Evolutionary conservation across 2,113 vertebrate genomes (phyloP), one percentile per base, ranked within the genome.

Genomic region (Empidonax traillii): DNA sequence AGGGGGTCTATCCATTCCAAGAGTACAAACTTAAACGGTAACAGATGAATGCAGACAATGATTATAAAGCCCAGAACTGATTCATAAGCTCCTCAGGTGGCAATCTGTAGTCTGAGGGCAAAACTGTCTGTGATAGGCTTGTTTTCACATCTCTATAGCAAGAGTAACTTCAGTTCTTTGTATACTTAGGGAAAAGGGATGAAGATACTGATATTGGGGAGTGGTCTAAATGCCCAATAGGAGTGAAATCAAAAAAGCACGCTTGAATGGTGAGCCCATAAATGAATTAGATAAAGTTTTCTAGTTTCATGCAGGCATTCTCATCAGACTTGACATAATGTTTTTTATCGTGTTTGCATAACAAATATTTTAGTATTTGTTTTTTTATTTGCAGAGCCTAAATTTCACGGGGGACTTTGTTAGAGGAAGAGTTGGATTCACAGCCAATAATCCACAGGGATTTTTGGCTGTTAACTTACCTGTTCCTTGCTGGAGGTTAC

Each of bases 21-120:
- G 76, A 90, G 55, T 67, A 62, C 65, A 88, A 78, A 51, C 46
- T 87, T 94, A 93, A 97, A 63, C 10, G 13, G 56, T 66, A 87
- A 94, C 83, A 62, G 31, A 86, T 87, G 52, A 90, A 71, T 83
- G n/a, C 51, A 85, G 46, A 80, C 22, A 87, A 28, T 37, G 20
- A 95, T 85, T 61, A 23, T 28, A 86, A 52, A 72, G 25, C 25
- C 16, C 52, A 68, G n/a, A 78, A 31, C 31, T 74, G n/a, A 75
- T 86, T 96, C 39, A 44, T 77, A 74, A 83, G 62, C 59, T 55
- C 31, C 63, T 80, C 35, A 7, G 51, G 46, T 62, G 47, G 43
- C 61, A 43, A 1, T 41, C 79, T 74, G 12, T 47, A 47, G 20
- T 75, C 25, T 72, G 43, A 71, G 44, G 41, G 35, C 41, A 86